These are phyloP conservation scores for Drosophila grimshawi DNA, from an alignment of 1,140 invertebrate species.

Conservation along the genomic window DNA sequence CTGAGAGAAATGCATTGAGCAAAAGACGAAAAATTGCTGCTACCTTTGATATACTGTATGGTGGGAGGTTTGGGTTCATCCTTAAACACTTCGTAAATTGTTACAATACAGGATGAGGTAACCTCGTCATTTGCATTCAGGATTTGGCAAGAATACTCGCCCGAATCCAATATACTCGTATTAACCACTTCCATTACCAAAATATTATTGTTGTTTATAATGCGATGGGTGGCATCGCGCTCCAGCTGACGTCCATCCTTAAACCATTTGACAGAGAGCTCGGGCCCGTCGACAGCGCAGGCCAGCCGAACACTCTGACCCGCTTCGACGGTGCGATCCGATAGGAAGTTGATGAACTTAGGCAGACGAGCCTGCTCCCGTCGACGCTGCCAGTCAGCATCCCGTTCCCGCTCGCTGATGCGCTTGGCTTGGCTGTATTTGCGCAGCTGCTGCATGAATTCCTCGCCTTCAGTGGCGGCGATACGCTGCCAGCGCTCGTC, in stretches of 20 bases:
- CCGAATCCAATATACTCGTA: conserved; percentile 88
- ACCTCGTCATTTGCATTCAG: conserved; percentile 90
- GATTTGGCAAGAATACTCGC: conserved; percentile 90
- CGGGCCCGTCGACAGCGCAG: conserved; percentile 93
- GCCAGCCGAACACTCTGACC: conserved; percentile 91
- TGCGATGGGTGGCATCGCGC: conserved; percentile 86
- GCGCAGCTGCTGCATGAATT: conserved; percentile 81
- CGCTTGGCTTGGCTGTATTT: conserved; percentile 78
- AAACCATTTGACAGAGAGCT: conserved; percentile 93
- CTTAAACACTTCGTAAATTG: conserved; percentile 83
- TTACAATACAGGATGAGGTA: conserved; percentile 87
- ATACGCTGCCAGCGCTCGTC: conserved; percentile 80
- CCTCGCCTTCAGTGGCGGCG: conserved; percentile 78
- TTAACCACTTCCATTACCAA: conserved; percentile 91
- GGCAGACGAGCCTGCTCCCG: conserved; percentile 76
- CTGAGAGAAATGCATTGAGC: conserved; percentile 6
- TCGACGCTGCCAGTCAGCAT: conserved; percentile 80
- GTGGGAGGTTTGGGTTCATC: conserved; percentile 83
- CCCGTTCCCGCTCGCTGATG: conserved; percentile 78
- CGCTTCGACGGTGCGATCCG: conserved; percentile 90
- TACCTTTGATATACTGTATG: conserved; percentile 83
- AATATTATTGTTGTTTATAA: conserved; percentile 88
- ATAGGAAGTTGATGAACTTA: conserved; percentile 87
- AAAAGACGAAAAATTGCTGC: not conserved
- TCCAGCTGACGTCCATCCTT: conserved; percentile 89